Evolutionary conservation across 1,140 invertebrate species (phyloP).

Genomic region (Chrysoperla carnea): DNA sequence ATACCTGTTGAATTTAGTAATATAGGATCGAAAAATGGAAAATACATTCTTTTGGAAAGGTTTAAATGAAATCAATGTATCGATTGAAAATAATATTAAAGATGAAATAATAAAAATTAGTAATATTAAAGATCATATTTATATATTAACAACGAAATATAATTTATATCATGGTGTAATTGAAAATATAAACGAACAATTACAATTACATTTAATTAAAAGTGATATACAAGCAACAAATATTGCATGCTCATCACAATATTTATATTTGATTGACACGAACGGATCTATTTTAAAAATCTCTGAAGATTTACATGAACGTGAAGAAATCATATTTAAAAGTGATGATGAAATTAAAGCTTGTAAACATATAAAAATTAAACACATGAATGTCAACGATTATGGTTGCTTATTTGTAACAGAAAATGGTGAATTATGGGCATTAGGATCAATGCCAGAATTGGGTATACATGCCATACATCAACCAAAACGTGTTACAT

Average conservation of each 20-base stretch:
- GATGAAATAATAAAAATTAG: slow-evolving; percentile 14
- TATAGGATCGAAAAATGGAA: slow-evolving; percentile 4
- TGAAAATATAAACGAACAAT: slow-evolving; percentile 8
- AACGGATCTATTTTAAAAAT: slow-evolving; percentile 39
- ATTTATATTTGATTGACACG: slow-evolving; percentile 39
- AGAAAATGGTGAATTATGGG: slow-evolving; percentile 53
- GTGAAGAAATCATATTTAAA: slow-evolving; percentile 36
- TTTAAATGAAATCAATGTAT: slow-evolving; percentile 7
- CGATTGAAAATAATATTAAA: slow-evolving; percentile 7
- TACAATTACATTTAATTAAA: slow-evolving; percentile 1
- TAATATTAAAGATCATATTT: slow-evolving; percentile 15
- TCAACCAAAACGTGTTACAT: slow-evolving; percentile 42
- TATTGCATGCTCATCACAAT: slow-evolving; percentile 36
- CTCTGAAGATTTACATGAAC: slow-evolving; percentile 27
- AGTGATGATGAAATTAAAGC: slow-evolving; percentile 36
- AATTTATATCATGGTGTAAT: slow-evolving; percentile 14
- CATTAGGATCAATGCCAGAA: slow-evolving; percentile 49
- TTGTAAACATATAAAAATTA: slow-evolving; percentile 43
- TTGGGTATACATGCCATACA: slow-evolving; percentile 35
- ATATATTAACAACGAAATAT: slow-evolving; percentile 11
- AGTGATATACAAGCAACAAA: slow-evolving; percentile 30
- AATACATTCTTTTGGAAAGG: slow-evolving; percentile 13
- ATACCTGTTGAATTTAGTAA: neutral
- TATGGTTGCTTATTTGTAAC: slow-evolving; percentile 43
- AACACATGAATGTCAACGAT: slow-evolving; percentile 37